These are phyloP conservation scores for Agrilus cyanescens DNA, from an alignment of 2,888 invertebrate genomes.

Conservation along the genomic window DNA sequence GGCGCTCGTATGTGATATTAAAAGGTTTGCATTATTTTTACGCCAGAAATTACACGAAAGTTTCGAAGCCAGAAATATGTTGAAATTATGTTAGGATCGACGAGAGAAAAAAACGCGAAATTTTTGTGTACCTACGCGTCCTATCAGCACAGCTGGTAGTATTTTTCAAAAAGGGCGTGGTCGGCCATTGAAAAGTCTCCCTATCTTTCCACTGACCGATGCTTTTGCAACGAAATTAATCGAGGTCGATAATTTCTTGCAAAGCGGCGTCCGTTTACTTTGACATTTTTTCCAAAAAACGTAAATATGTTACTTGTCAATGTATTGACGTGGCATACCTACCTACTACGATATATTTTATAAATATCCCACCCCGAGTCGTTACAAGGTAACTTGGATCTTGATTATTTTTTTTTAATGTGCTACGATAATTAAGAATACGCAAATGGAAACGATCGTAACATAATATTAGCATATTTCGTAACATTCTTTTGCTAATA, in stretches of 20 bases:
- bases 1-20: slow-evolving; percentile 38
- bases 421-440: slow-evolving; percentile 11
- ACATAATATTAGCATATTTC: slow-evolving; percentile 31
- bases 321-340: slow-evolving; percentile 9
- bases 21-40: slow-evolving; percentile 39
- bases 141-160: no score
- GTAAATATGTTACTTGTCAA: slow-evolving; percentile 5
- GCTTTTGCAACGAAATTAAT: no score
- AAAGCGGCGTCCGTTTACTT: no score
- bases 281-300: background rate
- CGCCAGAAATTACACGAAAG: slow-evolving; percentile 28
- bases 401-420: slow-evolving; percentile 4
- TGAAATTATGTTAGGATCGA: slow-evolving; percentile 23
- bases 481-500: slow-evolving; percentile 3
- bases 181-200: no score
- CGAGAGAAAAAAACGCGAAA: slow-evolving; percentile 1
- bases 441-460: slow-evolving; percentile 15
- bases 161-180: no score
- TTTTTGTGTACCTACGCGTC: no score
- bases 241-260: no score
- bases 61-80: slow-evolving; percentile 31
- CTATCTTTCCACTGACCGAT: no score
- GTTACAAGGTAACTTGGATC: slow-evolving; percentile 10
- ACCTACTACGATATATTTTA: slow-evolving; percentile 4
- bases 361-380: background rate